Evolutionary conservation across 1,140 invertebrate genomes (phyloP), one percentile per base, ranked within the genome.

Genomic region (Cryptotermes secundus): DNA sequence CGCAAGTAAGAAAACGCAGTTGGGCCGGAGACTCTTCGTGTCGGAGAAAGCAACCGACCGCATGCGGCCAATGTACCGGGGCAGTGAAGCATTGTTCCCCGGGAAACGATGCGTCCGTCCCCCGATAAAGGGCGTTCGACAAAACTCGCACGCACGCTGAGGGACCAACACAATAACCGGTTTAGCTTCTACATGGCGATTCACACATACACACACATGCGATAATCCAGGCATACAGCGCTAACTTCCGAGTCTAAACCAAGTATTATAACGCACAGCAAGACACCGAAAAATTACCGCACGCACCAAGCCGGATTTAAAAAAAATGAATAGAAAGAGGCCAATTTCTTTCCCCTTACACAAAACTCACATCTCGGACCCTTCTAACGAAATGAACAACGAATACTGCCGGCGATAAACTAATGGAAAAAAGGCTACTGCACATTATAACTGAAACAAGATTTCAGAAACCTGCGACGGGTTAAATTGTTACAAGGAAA

Each of bases 341-440:
- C 26, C 59, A 72, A 72, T 72, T 72, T 72, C 59, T 72, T n/a
- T 72, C 59, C 59, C 59, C 59, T 14, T 31, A 72, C 26, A 31
- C 14, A 26, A 3, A 72, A 72, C 59, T n/a, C 59, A 10, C 59
- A 16, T 49, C 45, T 49, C 45, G 16, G 45, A 49, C 45, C 45
- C 45, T 49, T 49, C 45, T 49, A 49, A n/a, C 59, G n/a, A 72
- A 72, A 72, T 72, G 59, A 72, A 16, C 59, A 72, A n/a, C 59
- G 19, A 22, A 19, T 22, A 49, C 45, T 49, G 16, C 45, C 45
- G 16, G 19, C 45, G 45, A 49, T 49, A 49, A 49, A 22, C 9
- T 42, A 42, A 42, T 42, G 38, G 16, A n/a, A 42, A 42, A 42
- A 42, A 42, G 6, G 38, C 38, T 49, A 49, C 14, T 1, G 45